Evolutionary conservation across 1,140 invertebrate genomes (phyloP).

Genomic region (Diorhabda sublineata): DNA sequence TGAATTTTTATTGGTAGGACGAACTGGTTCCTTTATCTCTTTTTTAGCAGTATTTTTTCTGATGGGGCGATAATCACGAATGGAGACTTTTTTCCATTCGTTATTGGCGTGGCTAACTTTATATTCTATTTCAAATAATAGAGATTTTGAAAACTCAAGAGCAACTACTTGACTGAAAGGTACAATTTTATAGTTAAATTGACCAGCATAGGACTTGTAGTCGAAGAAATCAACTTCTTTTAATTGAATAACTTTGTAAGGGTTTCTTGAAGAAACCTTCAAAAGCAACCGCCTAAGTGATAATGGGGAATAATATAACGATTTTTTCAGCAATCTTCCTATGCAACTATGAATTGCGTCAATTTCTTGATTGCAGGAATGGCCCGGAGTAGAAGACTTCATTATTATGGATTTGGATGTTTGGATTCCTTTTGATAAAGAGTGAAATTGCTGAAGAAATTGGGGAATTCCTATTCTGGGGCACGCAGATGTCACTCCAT

Average conservation of each 20-base stretch:
- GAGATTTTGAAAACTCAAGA: slow-evolving; percentile 6
- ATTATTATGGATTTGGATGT: slow-evolving; percentile 28
- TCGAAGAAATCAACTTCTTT: slow-evolving; percentile 1
- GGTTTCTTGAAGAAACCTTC: slow-evolving; percentile 22
- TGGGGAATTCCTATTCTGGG: slow-evolving; percentile 24
- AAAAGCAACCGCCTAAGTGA: slow-evolving; percentile 23
- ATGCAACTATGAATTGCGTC: slow-evolving; percentile 36
- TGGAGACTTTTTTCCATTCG: too few species aligned
- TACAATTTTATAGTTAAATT: not conserved
- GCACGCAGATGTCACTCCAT: slow-evolving; percentile 34
- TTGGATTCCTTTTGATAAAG: slow-evolving; percentile 26
- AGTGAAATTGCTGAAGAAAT: slow-evolving; percentile 27
- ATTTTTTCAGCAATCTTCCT: slow-evolving; percentile 31
- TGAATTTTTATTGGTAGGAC: not conserved
- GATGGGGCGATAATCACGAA: too few species aligned
- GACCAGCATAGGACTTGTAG: not conserved
- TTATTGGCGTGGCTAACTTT: not conserved
- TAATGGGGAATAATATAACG: slow-evolving; percentile 31
- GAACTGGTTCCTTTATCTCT: not conserved
- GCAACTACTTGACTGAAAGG: not conserved
- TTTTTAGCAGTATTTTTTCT: not conserved
- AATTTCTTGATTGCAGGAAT: slow-evolving; percentile 34
- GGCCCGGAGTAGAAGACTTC: slow-evolving; percentile 38
- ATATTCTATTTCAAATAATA: slow-evolving; percentile 8
- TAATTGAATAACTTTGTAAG: slow-evolving; percentile 4